Base-by-base conservation (phyloP, 2,113 vertebrate genomes). In the Ascaphus truei region DNA sequence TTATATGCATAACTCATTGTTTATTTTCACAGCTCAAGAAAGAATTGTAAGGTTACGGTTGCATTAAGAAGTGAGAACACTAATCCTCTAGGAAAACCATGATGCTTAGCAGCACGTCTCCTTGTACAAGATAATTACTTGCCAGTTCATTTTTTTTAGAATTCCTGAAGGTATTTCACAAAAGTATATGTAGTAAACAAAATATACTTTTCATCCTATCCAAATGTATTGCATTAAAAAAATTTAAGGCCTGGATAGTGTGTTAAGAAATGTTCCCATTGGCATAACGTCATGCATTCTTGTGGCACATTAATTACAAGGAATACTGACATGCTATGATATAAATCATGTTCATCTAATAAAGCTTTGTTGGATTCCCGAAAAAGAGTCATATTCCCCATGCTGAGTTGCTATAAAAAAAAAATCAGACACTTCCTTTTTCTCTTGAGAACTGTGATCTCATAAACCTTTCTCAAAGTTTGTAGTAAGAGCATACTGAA, bases 261-360 rank as follows among this genome's bases (percentile, higher is more conserved):
- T 81, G 83, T 84, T 84, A 81, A 77, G 84, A 86, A 86, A 85
- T 83, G 87, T 86, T 88, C 84, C 84, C 85, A 84, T 72, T 86
- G 84, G 84, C 72, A 58, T 77, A 86, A 86, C 83, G 77, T 80
- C 84, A 72, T 74, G 78, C 81, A 88, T 88, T 84, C 77, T 87
- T 86, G 85, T 83, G 85, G 84, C 78, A 73, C 79, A 81, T 83
- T 89, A 86, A 79, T 86, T 88, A 81, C 79, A 84, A 83, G 86
- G 80, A 86, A 83, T 81, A 78, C 81, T 81, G 79, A 82, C 86
- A 82, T 84, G 80, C 75, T 81, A 51, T 75, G 79, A 80, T 80
- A 86, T 86, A 82, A 86, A 85, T 88, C 84, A 86, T 77, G 62
- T 57, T 81, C 62, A 66, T 85, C 80, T 81, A 82, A 77, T 81